A percentile compares a stretch with the other conserved stretches of the same genome.
Evolutionary conservation across 2,113 vertebrate genomes (phyloP).

Genomic region (Rhinopomastus cyanomelas): DNA sequence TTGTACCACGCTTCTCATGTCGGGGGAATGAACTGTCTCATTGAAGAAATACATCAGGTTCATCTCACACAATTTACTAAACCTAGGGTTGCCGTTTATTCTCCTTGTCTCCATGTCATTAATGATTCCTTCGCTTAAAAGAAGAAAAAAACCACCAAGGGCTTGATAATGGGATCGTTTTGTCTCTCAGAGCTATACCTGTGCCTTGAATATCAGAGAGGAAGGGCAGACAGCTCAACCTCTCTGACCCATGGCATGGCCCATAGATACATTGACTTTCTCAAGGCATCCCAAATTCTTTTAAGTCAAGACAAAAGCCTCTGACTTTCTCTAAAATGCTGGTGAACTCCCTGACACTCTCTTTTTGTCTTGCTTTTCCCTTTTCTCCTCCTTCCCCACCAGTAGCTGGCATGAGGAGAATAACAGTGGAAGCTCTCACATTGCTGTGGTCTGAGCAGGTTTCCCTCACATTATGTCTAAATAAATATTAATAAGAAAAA

Average conservation of each 20-base stretch:
- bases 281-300: background rate
- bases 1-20: background rate
- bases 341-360: background rate
- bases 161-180: background rate
- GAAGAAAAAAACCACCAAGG: too few species aligned
- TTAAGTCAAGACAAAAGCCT: background rate
- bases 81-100: background rate
- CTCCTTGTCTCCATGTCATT: slow-evolving; percentile 8
- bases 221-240: background rate
- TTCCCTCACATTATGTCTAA: slow-evolving; percentile 54
- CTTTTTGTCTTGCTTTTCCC: slow-evolving; percentile 1
- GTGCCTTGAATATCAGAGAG: background rate
- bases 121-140: background rate
- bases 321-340: background rate
- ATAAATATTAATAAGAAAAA: slow-evolving; percentile 63
- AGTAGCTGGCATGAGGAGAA: background rate
- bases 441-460: slow-evolving; percentile 47
- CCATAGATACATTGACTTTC: background rate
- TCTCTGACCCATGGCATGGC: background rate
- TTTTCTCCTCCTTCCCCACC: background rate
- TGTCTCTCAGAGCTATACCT: background rate
- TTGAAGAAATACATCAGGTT: slow-evolving; percentile 9
- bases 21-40: slow-evolving; percentile 22
- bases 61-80: background rate
- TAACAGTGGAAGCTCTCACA: slow-evolving; percentile 43